Percentiles rank a stretch among this genome's conserved stretches.
These are phyloP conservation scores for Encarsia formosa DNA, from an alignment of 2,888 invertebrate species.

Conservation along the genomic window DNA sequence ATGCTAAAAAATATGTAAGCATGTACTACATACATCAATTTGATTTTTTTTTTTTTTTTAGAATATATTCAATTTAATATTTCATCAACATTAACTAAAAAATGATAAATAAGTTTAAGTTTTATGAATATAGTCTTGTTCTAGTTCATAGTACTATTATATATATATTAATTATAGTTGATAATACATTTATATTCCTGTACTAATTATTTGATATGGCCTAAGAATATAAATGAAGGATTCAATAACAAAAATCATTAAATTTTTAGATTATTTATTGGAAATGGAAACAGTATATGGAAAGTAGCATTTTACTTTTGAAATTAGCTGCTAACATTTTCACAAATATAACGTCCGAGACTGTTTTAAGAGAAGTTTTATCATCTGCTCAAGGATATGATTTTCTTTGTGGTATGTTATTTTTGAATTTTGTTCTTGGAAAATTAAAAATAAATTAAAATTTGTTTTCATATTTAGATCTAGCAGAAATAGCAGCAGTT, in stretches of 20 bases:
- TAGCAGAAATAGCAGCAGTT: slow-evolving; percentile 52
- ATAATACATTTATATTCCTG: no score
- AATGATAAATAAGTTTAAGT: not conserved
- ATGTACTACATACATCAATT: no score
- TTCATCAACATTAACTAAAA: no score
- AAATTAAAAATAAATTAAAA: not conserved
- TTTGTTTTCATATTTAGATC: slow-evolving; percentile 38
- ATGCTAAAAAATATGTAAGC: no score
- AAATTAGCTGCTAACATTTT: slow-evolving; percentile 56
- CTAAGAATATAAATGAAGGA: no score
- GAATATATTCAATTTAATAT: no score
- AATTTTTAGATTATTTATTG: slow-evolving; percentile 43
- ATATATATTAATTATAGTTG: no score
- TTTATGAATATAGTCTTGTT: not conserved
- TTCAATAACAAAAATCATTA: slow-evolving; percentile 13
- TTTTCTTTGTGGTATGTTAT: slow-evolving; percentile 54
- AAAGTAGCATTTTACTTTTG: slow-evolving; percentile 55
- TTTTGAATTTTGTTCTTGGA: not conserved
- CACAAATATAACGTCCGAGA: slow-evolving; percentile 54
- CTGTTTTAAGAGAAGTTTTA: slow-evolving; percentile 56
- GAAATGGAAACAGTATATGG: slow-evolving; percentile 52
- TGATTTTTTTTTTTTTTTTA: no score
- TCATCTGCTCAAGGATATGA: slow-evolving; percentile 54
- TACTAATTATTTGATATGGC: no score
- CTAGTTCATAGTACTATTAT: no score